These are phyloP conservation scores for Microchrysa polita DNA, from an alignment of 2,888 invertebrate genomes.

Conservation along the genomic window DNA sequence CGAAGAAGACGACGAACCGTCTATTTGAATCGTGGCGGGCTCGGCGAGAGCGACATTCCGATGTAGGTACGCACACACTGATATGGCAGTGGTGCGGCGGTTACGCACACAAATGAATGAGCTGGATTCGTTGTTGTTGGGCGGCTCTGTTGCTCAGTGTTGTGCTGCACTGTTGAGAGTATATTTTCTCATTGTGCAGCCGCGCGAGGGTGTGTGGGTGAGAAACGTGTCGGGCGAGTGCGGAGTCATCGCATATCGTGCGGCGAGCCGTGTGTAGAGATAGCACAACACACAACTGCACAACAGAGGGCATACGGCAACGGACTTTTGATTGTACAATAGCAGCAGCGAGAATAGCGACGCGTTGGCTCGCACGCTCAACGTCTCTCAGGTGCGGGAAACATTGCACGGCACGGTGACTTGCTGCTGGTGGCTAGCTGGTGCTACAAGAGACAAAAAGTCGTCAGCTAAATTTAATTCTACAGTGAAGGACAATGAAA, in stretches of 20 bases:
- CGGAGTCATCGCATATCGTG: neutral
- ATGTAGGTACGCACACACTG: constrained; percentile 6
- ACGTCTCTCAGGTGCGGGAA: constrained; percentile 19
- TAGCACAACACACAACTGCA: too few relatives aligned
- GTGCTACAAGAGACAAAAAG: constrained; percentile 28
- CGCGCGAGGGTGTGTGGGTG: neutral
- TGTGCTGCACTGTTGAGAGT: too few relatives aligned
- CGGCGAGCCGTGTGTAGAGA: too few relatives aligned
- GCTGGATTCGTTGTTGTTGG: constrained; percentile 6
- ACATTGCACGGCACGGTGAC: neutral
- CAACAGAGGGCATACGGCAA: too few relatives aligned
- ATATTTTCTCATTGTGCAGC: constrained; percentile 7
- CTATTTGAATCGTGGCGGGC: neutral
- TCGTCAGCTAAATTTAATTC: neutral
- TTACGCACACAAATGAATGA: neutral
- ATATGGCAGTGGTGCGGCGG: too few relatives aligned
- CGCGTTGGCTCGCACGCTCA: neutral
- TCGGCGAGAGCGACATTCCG: constrained; percentile 30
- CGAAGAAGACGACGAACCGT: too few relatives aligned
- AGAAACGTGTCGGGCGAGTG: neutral
- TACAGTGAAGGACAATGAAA: neutral
- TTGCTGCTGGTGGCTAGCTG: neutral
- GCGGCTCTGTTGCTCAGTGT: neutral
- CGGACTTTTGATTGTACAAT: neutral
- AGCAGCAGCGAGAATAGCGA: constrained; percentile 6